These are phyloP conservation scores for Drosophila barbarae DNA, from an alignment of 2,888 invertebrate species.

Conservation along the genomic window DNA sequence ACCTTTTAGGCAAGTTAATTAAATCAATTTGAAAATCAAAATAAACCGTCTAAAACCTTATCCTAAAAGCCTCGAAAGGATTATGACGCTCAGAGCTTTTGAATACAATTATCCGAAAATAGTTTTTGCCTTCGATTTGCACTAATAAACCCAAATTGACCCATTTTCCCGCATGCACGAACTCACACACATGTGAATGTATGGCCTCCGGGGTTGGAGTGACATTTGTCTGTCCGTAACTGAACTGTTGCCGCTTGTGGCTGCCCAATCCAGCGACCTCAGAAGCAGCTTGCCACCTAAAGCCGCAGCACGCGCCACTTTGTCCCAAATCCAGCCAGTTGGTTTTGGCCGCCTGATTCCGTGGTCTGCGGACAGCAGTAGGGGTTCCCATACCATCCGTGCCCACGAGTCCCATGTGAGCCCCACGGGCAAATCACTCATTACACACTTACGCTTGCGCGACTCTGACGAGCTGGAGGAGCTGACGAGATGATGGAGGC, in stretches of 20 bases:
- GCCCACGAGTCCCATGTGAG: conserved; percentile 42
- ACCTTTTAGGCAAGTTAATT: not conserved
- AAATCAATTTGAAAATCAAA: conserved; percentile 3
- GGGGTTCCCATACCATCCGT: conserved; percentile 1
- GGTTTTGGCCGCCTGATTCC: conserved; percentile 53
- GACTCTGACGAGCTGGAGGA: conserved; percentile 28
- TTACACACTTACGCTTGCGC: conserved; percentile 70
- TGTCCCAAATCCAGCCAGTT: conserved; percentile 62
- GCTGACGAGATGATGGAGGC: conserved; percentile 21
- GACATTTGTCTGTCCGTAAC: conserved; percentile 60
- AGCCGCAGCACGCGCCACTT: conserved; percentile 73
- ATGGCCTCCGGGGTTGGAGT: conserved; percentile 39
- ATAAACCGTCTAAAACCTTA: not conserved
- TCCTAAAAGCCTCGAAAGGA: conserved; percentile 3
- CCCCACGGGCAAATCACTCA: conserved; percentile 72
- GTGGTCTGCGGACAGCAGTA: conserved; percentile 33
- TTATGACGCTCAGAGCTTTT: not conserved
- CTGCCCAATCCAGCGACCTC: conserved; percentile 62
- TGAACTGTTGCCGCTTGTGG: conserved; percentile 62
- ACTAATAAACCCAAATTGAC: conserved; percentile 35
- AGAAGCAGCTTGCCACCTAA: conserved; percentile 66
- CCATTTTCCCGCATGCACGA: conserved; percentile 30
- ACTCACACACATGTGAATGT: conserved; percentile 2
- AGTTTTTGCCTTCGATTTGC: conserved; percentile 28
- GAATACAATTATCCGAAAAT: conserved; percentile 12